Evolutionary conservation across 2,797 vertebrate species (phyloP), one percentile per base, ranked within the genome.

Genomic region (Dipus sagitta): DNA sequence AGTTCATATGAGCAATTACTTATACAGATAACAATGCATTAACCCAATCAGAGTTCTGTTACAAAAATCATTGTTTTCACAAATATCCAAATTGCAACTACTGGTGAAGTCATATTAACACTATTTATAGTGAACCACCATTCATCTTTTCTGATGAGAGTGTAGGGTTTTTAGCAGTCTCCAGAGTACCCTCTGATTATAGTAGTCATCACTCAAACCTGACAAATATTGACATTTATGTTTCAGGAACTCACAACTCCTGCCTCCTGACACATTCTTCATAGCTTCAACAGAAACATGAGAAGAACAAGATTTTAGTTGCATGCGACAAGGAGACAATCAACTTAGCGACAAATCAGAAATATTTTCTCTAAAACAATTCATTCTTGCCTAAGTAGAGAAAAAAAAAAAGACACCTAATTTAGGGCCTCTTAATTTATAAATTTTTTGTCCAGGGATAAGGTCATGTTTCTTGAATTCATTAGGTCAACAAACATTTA

Each of bases 81-180:
- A 93, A 96, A 91, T 34, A 88, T 12, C 54, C 94, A 93, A 77
- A 88, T 28, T 76, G 18, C 80, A 92, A 86, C 28, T 85, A 42
- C 15, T 60, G 54, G 54, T 91, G 70, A 94, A 96, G 96, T 97
- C 65, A 80, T 58, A 79, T 94, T 94, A 97, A 96, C 24, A 67
- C 34, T 54, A 78, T 47, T 95, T 79, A 54, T 60, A 30, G 38
- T 28, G 47, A 94, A 95, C 72, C 52, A 92, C 92, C 93, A 82
- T 12, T 96, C 76, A 94, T 84, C 62, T 89, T 58, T 23, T 95
- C 87, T 93, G 81, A 96, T 88, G 32, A 86, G 93, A 92, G 28
- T 93, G 26, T 74, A 81, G 76, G 58, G 28, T 65, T 90, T 96
- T 86, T 65, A 20, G 70, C 64, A 93, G 8, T 91, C 65, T 87